Evolutionary conservation across 2,797 vertebrate species (phyloP).

Genomic region (Alosa sapidissima): DNA sequence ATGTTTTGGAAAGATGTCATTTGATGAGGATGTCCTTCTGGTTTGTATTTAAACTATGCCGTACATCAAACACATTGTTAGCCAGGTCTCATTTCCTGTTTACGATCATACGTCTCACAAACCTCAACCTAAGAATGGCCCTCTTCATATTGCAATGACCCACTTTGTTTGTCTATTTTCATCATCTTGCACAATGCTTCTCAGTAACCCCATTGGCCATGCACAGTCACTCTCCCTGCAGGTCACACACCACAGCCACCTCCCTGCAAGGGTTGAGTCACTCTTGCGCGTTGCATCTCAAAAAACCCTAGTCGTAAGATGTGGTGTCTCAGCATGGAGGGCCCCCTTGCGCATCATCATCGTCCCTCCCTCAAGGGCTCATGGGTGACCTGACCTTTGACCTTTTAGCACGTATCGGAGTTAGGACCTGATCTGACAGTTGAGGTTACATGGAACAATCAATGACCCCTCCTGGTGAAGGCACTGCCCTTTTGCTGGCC

Average conservation of each 20-base stretch:
- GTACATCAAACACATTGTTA: neutral
- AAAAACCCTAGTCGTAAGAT: neutral
- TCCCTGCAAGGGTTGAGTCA: neutral
- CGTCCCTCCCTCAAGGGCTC: neutral
- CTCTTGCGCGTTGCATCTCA: neutral
- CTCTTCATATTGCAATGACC: neutral
- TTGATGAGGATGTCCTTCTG: no score
- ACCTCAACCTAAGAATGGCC: slow-evolving; percentile 1
- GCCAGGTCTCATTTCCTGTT: neutral
- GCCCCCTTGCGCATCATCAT: neutral
- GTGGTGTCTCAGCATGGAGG: neutral
- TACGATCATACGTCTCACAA: neutral
- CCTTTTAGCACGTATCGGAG: neutral
- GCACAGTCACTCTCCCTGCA: neutral
- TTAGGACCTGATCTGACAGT: neutral
- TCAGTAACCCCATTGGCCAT: slow-evolving; percentile 10
- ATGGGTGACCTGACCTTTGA: neutral
- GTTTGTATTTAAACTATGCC: neutral
- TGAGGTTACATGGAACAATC: slow-evolving; percentile 9
- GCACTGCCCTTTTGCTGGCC: neutral
- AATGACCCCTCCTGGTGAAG: slow-evolving; percentile 2
- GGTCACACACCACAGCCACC: neutral
- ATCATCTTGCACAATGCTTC: neutral
- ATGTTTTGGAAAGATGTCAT: neutral
- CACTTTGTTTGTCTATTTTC: neutral